Conservation (phyloP, 2,113 vertebrate species). For the Hyaena hyaena region DNA sequence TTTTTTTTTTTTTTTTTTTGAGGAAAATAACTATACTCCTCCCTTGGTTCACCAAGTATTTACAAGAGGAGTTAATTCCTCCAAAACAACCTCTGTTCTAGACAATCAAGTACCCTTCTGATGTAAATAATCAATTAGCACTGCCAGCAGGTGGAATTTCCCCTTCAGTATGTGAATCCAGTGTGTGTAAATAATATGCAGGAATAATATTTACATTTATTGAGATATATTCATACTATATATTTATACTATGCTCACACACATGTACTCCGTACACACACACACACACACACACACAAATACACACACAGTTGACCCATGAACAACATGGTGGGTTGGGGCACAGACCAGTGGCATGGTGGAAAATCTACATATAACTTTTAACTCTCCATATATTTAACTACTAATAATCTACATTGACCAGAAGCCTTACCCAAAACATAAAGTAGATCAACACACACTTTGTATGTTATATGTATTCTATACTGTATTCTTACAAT, state of each 20-base stretch:
- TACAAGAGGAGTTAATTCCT: neutral
- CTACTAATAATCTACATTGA: neutral
- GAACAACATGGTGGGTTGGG: neutral
- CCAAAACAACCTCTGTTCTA: neutral
- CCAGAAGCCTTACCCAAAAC: neutral
- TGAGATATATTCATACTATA: neutral
- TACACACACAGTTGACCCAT: neutral
- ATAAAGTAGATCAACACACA: neutral
- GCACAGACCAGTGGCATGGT: neutral
- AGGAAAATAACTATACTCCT: slow-evolving; percentile 19
- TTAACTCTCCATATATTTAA: neutral
- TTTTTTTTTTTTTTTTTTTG: neutral
- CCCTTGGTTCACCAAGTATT: neutral
- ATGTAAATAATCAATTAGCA: slow-evolving; percentile 3
- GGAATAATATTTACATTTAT: neutral
- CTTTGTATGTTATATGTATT: neutral
- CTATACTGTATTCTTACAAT: neutral
- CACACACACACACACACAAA: neutral
- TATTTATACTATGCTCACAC: neutral
- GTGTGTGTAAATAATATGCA: slow-evolving; percentile 6
- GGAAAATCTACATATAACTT: neutral
- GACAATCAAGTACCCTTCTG: neutral
- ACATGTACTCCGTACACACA: too few relatives aligned
- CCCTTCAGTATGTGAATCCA: neutral
- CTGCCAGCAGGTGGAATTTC: neutral